These are phyloP conservation scores for Trichogramma evanescens DNA, from an alignment of 2,888 invertebrate species.

Conservation along the genomic window DNA sequence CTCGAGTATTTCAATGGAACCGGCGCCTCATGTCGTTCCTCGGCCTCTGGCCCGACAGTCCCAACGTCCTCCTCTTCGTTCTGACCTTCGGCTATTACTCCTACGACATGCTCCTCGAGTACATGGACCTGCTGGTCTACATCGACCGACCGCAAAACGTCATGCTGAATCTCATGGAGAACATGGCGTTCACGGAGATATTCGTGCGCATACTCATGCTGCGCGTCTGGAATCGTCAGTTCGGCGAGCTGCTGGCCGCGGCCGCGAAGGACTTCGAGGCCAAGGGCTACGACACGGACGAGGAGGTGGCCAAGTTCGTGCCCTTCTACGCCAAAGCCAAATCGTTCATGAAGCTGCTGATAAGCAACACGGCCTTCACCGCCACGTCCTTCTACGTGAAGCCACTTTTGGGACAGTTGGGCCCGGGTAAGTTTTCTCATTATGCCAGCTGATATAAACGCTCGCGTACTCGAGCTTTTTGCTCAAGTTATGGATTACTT, in stretches of 20 bases:
- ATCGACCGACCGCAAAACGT: conserved; percentile 33
- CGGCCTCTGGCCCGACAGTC: conserved; percentile 33
- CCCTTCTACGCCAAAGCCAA: conserved; percentile 30
- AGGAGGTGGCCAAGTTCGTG: conserved; percentile 26
- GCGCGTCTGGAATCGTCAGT: conserved; percentile 26
- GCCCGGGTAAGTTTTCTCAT: conserved; percentile 19
- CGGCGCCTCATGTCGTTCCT: conserved; percentile 27
- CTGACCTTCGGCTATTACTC: conserved; percentile 31
- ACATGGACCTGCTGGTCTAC: conserved; percentile 31
- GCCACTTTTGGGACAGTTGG: conserved; percentile 30
- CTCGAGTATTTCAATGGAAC: conserved; percentile 30
- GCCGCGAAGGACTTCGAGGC: conserved; percentile 29
- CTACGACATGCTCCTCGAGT: conserved; percentile 34
- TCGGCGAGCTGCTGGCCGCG: conserved; percentile 29
- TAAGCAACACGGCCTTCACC: conserved; percentile 30
- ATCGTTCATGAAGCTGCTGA: conserved; percentile 30
- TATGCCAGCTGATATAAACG: neutral
- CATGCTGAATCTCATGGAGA: conserved; percentile 34
- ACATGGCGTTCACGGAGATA: conserved; percentile 33
- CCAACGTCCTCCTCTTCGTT: conserved; percentile 26
- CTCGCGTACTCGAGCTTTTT: neutral
- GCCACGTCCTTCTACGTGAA: conserved; percentile 34
- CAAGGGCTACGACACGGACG: conserved; percentile 22
- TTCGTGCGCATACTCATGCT: conserved; percentile 33
- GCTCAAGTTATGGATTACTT: conserved; percentile 7